A percentile compares a stretch with the other conserved stretches of the same genome.
phyloP scores from a whole-genome alignment of 2,113 vertebrate species.

The Cathartes aura region DNA sequence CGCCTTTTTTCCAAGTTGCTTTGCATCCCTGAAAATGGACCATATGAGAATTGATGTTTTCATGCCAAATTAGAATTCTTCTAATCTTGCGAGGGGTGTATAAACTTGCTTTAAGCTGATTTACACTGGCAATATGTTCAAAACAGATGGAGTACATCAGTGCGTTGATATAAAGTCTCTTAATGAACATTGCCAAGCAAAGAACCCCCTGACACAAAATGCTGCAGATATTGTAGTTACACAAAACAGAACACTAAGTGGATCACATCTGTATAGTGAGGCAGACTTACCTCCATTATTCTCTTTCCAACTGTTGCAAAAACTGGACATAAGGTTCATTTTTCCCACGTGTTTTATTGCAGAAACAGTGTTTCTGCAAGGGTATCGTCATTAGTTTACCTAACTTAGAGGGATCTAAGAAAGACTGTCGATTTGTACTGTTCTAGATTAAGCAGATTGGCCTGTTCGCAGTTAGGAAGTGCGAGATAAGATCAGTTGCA shows the following conservation, averaged over 20 bases:
- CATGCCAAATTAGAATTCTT: background rate
- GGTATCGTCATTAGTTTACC: background rate
- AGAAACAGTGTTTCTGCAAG: background rate
- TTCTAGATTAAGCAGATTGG: background rate
- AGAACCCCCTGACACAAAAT: background rate
- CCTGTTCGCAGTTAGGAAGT: background rate
- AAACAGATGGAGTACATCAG: slow-evolving; percentile 50
- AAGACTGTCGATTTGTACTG: background rate
- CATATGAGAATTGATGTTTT: background rate
- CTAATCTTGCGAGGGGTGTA: background rate
- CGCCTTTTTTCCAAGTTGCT: background rate
- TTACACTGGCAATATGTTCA: slow-evolving; percentile 2
- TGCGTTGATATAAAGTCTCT: background rate
- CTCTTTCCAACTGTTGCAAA: background rate
- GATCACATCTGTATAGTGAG: background rate
- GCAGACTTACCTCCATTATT: background rate
- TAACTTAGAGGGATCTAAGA: background rate
- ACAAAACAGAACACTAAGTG: background rate
- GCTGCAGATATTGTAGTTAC: background rate
- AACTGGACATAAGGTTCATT: background rate
- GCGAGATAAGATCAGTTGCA: background rate
- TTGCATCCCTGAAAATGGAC: background rate
- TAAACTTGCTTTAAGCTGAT: slow-evolving; percentile 26
- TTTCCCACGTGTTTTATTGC: background rate
- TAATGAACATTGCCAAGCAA: background rate